These are phyloP conservation scores for Crotalus horridus DNA, from an alignment of 2,113 vertebrate genomes.

Conservation along the genomic window DNA sequence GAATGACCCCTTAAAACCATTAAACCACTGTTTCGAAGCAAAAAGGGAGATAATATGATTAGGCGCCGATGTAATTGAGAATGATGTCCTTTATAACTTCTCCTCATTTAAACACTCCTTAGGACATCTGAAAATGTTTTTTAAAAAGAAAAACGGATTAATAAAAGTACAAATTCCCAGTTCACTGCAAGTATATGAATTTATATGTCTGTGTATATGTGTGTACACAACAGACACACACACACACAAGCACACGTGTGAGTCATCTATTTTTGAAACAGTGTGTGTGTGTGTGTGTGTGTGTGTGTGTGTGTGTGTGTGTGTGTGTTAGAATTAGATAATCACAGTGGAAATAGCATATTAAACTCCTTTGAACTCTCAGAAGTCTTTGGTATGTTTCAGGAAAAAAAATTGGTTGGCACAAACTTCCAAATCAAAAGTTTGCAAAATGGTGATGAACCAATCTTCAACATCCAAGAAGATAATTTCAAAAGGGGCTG, in stretches of 20 bases:
- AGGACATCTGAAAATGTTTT: not conserved
- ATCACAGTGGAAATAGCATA: not conserved
- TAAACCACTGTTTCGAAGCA: not conserved
- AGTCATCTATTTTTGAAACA: not conserved
- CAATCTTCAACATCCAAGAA: conserved; percentile 36
- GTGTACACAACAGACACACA: not conserved
- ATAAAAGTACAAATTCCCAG: not conserved
- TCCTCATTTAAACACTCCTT: not conserved
- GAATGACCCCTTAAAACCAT: not conserved
- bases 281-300: no score
- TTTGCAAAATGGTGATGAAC: conserved; percentile 42
- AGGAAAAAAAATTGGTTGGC: conserved; percentile 1
- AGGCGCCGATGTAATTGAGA: not conserved
- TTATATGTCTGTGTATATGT: not conserved
- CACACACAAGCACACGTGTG: not conserved
- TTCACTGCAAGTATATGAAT: not conserved
- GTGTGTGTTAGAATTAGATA: not conserved
- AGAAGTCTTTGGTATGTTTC: conserved; percentile 14
- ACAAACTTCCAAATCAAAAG: conserved; percentile 39
- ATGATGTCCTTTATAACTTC: not conserved
- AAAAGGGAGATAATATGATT: not conserved
- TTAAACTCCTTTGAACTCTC: conserved; percentile 9
- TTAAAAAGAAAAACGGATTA: no score
- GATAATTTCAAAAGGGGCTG: conserved; percentile 37
- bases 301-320: no score